phyloP scores from a whole-genome alignment of 1,140 invertebrate genomes.

The Dreissena rostriformis region DNA sequence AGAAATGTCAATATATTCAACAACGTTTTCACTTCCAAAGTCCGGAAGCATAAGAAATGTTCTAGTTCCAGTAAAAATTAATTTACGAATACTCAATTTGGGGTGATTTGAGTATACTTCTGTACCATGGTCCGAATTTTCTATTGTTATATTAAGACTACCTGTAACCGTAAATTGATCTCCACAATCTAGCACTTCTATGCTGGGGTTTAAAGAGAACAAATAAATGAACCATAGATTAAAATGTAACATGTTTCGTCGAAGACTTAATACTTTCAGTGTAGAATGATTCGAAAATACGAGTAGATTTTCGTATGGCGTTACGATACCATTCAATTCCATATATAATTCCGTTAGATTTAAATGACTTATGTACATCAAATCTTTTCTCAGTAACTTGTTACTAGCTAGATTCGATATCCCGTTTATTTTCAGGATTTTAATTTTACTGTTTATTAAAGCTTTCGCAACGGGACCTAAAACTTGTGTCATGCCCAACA shows the following conservation, averaged over 20 bases:
- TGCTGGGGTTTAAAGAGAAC: slow-evolving; percentile 23
- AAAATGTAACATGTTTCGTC: slow-evolving; percentile 29
- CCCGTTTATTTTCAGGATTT: slow-evolving; percentile 25
- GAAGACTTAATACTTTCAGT: slow-evolving; percentile 11
- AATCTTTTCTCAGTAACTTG: not conserved
- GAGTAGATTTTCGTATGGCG: slow-evolving; percentile 4
- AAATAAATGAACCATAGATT: not conserved
- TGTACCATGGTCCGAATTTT: not conserved
- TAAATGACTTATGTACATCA: slow-evolving; percentile 18
- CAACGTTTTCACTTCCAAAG: slow-evolving; percentile 18
- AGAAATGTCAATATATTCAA: slow-evolving; percentile 36
- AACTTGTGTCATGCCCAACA: slow-evolving; percentile 21
- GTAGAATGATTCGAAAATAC: slow-evolving; percentile 15
- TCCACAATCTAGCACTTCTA: slow-evolving; percentile 24
- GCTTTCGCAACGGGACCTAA: slow-evolving; percentile 1
- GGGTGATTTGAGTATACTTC: not conserved
- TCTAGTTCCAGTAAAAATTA: slow-evolving; percentile 24
- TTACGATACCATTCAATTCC: slow-evolving; percentile 35
- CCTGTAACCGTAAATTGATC: slow-evolving; percentile 12
- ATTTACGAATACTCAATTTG: slow-evolving; percentile 3
- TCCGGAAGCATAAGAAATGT: not conserved
- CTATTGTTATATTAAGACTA: not conserved
- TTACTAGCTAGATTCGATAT: slow-evolving; percentile 25
- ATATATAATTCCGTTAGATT: slow-evolving; percentile 33
- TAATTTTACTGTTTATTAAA: slow-evolving; percentile 8